Percentiles rank a stretch among this genome's conserved stretches.
Evolutionary conservation across 1,140 invertebrate species (phyloP).

Genomic region (Telenomus remus): DNA sequence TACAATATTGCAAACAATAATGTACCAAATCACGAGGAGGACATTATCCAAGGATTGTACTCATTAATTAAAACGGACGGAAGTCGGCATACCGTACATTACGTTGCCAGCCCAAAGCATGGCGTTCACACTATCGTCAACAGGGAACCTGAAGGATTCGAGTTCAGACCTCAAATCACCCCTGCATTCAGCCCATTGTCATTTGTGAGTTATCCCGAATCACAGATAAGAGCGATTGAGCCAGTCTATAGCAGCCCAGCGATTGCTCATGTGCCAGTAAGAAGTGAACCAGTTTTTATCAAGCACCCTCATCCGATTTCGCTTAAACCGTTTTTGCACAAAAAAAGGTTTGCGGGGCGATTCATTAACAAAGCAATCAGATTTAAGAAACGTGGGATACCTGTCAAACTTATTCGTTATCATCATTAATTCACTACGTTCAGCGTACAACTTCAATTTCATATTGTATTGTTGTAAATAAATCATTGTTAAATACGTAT

Average conservation of each 20-base stretch:
- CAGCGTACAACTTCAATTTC: too few species aligned
- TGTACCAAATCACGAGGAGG: neutral
- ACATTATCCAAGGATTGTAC: conserved; percentile 45
- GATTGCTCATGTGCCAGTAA: too few species aligned
- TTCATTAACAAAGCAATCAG: neutral
- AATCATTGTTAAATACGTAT: too few species aligned
- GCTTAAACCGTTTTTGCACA: neutral
- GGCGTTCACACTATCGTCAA: conserved; percentile 65
- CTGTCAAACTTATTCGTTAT: neutral
- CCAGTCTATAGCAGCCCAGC: neutral
- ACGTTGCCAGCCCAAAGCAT: conserved; percentile 65
- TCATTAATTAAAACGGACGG: conserved; percentile 59
- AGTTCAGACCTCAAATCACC: neutral
- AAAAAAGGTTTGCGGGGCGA: neutral
- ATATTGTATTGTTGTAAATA: too few species aligned
- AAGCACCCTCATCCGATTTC: neutral
- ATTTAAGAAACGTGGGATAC: neutral
- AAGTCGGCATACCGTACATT: conserved; percentile 56
- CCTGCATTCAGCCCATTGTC: neutral
- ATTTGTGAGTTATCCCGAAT: neutral
- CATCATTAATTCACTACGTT: neutral
- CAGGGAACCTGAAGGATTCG: conserved; percentile 1
- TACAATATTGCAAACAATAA: neutral
- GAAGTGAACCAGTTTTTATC: neutral
- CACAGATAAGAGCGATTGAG: neutral